These are phyloP conservation scores for Lithophane socia DNA, from an alignment of 2,888 invertebrate species.

Conservation along the genomic window DNA sequence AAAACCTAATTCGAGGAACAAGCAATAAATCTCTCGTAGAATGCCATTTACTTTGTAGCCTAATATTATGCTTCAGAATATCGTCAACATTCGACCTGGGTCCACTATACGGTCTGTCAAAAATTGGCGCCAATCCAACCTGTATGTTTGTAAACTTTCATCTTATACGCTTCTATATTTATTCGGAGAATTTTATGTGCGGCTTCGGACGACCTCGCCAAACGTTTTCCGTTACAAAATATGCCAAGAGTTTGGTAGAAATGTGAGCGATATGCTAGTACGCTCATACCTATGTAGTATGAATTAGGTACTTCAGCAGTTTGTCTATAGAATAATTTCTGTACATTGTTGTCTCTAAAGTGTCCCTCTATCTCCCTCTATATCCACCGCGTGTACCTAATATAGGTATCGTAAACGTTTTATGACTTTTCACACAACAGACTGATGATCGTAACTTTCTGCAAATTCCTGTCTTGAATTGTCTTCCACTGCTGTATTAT, in stretches of 20 bases:
- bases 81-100: constrained; percentile 61
- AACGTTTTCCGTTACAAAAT: constrained; percentile 57
- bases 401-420: constrained; percentile 34
- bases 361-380: constrained; percentile 1
- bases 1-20: constrained; percentile 55
- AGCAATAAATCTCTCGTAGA: constrained; percentile 52
- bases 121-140: constrained; percentile 82
- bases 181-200: constrained; percentile 73
- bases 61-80: constrained; percentile 38
- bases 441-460: constrained; percentile 21
- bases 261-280: constrained; percentile 22
- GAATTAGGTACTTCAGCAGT: constrained; percentile 16
- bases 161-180: constrained; percentile 79
- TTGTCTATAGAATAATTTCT: constrained; percentile 15
- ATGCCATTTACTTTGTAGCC: constrained; percentile 49
- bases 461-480: constrained; percentile 18
- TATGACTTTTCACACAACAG: constrained; percentile 32
- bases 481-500: neutral
- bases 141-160: constrained; percentile 84
- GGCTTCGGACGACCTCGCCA: constrained; percentile 62
- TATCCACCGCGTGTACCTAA: constrained; percentile 12
- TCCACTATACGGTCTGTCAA: constrained; percentile 50
- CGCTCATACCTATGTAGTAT: neutral
- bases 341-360: constrained; percentile 5
- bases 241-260: constrained; percentile 29